Evolutionary conservation across 2,113 vertebrate species (phyloP).

Genomic region (Rhagologus leucostigma): DNA sequence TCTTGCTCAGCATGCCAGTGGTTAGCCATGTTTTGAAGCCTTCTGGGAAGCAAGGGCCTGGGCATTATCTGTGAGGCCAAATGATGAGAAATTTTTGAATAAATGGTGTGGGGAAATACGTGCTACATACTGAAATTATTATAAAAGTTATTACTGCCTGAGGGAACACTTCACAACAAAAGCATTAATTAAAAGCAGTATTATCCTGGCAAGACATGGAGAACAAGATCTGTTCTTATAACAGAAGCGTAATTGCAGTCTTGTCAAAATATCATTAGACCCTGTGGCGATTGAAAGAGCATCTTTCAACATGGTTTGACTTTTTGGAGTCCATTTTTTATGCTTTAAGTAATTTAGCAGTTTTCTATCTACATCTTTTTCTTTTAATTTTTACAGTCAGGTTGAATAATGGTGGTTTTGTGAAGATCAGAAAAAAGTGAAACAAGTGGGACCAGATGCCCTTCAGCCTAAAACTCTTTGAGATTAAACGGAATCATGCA

Average conservation of each 20-base stretch:
- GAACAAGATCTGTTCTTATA: slow-evolving; percentile 47
- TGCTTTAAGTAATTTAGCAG: neutral
- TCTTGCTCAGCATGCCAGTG: neutral
- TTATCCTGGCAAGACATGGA: slow-evolving; percentile 1
- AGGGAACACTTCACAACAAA: slow-evolving; percentile 41
- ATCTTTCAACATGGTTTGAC: neutral
- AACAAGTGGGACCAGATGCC: neutral
- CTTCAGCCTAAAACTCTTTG: neutral
- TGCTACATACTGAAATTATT: slow-evolving; percentile 34
- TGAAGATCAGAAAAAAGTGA: neutral
- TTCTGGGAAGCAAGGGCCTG: neutral
- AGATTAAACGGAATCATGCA: neutral
- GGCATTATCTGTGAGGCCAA: neutral
- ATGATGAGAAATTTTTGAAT: slow-evolving; percentile 29
- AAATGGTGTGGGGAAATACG: slow-evolving; percentile 11
- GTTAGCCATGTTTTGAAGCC: neutral
- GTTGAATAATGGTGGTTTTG: neutral
- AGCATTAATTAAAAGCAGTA: slow-evolving; percentile 55
- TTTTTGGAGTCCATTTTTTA: neutral
- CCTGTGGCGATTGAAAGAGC: neutral
- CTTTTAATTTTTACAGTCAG: neutral
- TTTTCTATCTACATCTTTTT: neutral
- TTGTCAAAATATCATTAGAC: slow-evolving; percentile 60
- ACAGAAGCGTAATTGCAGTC: slow-evolving; percentile 38
- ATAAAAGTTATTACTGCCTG: slow-evolving; percentile 38